phyloP scores from a whole-genome alignment of 2,113 vertebrate genomes.

The Garra rufa region DNA sequence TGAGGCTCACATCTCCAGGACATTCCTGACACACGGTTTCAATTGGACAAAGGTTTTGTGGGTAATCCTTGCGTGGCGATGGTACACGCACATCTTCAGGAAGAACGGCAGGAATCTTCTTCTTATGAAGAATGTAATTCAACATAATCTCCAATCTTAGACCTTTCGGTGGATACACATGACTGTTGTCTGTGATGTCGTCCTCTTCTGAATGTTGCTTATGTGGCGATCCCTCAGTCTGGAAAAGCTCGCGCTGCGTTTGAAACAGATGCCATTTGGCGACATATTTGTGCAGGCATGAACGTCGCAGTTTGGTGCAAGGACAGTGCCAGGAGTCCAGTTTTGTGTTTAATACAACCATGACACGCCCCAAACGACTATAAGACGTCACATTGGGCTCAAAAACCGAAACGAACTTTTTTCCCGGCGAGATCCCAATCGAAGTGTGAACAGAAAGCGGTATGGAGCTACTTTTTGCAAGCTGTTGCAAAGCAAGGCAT shows the following conservation, averaged over 20 bases:
- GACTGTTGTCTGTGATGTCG: not conserved
- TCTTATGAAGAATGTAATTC: slow-evolving; percentile 19
- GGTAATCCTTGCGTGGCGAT: not conserved
- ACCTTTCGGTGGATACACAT: slow-evolving; percentile 19
- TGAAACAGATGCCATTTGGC: slow-evolving; percentile 46
- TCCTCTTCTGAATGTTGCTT: not conserved
- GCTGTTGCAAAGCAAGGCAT: slow-evolving; percentile 28
- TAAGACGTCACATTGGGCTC: slow-evolving; percentile 36
- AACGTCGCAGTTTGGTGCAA: slow-evolving; percentile 22
- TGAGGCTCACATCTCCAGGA: slow-evolving; percentile 3
- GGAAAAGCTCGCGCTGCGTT: slow-evolving; percentile 27
- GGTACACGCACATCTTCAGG: not conserved
- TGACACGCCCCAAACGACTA: slow-evolving; percentile 34
- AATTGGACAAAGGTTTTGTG: slow-evolving; percentile 15
- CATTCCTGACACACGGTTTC: slow-evolving; percentile 33
- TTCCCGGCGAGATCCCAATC: not conserved
- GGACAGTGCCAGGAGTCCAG: slow-evolving; percentile 36
- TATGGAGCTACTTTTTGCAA: slow-evolving; percentile 14
- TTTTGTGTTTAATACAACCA: slow-evolving; percentile 27
- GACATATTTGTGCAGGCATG: slow-evolving; percentile 34
- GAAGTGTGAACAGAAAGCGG: slow-evolving; percentile 32
- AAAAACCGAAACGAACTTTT: slow-evolving; percentile 26
- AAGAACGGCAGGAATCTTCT: slow-evolving; percentile 27
- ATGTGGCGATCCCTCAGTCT: not conserved
- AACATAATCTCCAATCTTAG: not conserved